phyloP scores from a whole-genome alignment of 2,797 vertebrate species.

The Eurystomus glaucurus region DNA sequence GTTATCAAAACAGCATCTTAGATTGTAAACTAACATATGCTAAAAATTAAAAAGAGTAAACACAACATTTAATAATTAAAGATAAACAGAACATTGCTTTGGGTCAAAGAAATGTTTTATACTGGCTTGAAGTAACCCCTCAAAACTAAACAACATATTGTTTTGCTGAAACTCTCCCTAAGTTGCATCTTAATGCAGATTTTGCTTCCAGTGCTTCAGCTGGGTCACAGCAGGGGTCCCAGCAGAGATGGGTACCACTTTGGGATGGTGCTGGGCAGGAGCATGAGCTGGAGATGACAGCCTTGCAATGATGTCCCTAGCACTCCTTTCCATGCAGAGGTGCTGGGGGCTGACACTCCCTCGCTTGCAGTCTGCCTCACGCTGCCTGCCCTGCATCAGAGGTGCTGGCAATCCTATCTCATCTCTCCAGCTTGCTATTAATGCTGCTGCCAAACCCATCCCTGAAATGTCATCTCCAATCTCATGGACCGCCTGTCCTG shows the following conservation, averaged over 20 bases:
- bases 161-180: neutral
- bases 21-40: slow-evolving; percentile 5
- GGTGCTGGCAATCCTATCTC: neutral
- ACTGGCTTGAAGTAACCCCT: neutral
- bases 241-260: neutral
- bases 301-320: neutral
- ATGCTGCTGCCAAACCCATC: neutral
- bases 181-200: neutral
- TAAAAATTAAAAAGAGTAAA: slow-evolving; percentile 40
- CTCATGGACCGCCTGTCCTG: accelerated
- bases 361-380: accelerated
- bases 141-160: neutral
- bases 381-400: neutral
- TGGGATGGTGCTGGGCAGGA: neutral
- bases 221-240: accelerated
- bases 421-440: neutral
- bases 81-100: slow-evolving; percentile 22
- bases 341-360: neutral
- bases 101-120: slow-evolving; percentile 42
- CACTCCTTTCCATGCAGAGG: accelerated
- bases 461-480: neutral
- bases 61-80: slow-evolving; percentile 4
- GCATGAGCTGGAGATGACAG: neutral
- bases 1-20: slow-evolving; percentile 28
- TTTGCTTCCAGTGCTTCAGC: neutral